phyloP scores from a whole-genome alignment of 2,888 invertebrate genomes.

The Thyatira batis region DNA sequence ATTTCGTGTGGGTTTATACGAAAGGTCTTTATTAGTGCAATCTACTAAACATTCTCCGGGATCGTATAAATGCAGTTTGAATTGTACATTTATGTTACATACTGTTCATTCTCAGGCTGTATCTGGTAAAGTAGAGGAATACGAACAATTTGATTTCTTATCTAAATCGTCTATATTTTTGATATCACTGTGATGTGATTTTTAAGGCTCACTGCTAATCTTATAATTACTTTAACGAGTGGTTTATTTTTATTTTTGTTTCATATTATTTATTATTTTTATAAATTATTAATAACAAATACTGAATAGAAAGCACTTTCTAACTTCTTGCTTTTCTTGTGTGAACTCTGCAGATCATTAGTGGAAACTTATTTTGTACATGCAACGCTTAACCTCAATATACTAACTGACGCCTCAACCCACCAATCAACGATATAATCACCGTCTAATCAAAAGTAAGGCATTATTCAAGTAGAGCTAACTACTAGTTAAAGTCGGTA shows the following conservation, averaged over 20 bases:
- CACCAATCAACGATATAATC: constrained; percentile 51
- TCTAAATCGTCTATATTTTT: no score
- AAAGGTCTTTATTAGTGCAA: constrained; percentile 3
- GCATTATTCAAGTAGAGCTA: constrained; percentile 42
- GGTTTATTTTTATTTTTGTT: no score
- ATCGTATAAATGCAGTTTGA: background rate
- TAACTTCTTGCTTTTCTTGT: background rate
- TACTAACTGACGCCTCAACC: constrained; percentile 40
- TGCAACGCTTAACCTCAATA: constrained; percentile 41
- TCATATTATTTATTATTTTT: background rate
- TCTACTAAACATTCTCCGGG: background rate
- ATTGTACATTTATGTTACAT: background rate
- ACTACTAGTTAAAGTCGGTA: constrained; percentile 45
- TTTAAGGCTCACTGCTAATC: no score
- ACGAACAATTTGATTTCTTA: background rate
- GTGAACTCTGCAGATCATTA: background rate
- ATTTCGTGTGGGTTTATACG: constrained; percentile 1
- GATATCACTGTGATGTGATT: no score
- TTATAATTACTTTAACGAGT: no score
- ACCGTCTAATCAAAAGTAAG: constrained; percentile 54
- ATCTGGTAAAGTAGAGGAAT: background rate
- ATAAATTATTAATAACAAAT: no score
- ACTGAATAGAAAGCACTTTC: background rate
- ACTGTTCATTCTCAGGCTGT: background rate
- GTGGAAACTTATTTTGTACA: constrained; percentile 1